Conservation (phyloP, 2,888 invertebrate genomes). For the Ichneumon xanthorius region DNA sequence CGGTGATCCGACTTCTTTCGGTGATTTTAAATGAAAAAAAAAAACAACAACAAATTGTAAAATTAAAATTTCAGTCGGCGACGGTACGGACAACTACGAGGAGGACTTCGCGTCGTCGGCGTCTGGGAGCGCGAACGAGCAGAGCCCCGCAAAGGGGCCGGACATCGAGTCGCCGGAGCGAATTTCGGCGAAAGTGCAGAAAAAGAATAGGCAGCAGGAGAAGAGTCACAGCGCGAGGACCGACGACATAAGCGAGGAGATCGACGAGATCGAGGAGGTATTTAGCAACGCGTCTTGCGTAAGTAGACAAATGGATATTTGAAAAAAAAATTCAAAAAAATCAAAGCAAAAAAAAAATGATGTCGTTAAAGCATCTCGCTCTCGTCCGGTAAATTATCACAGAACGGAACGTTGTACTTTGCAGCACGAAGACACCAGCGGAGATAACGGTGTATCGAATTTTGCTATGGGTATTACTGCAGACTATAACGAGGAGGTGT, state of each 20-base stretch:
- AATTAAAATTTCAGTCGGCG: conserved; percentile 69
- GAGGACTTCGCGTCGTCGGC: conserved; percentile 82
- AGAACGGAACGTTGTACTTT: conserved; percentile 65
- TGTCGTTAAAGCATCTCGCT: background rate
- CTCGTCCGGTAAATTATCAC: conserved; percentile 2
- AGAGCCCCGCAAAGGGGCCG: conserved; percentile 80
- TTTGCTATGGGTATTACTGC: conserved; percentile 77
- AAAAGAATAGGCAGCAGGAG: conserved; percentile 74
- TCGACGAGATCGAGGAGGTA: conserved; percentile 80
- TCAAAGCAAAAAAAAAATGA: background rate
- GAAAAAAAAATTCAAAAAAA: conserved; percentile 13
- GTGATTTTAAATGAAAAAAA: background rate
- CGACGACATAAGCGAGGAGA: conserved; percentile 82
- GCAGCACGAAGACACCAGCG: conserved; percentile 79
- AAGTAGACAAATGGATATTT: conserved; percentile 73
- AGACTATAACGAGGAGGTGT: conserved; percentile 77
- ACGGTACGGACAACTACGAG: conserved; percentile 80
- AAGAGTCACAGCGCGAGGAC: conserved; percentile 77
- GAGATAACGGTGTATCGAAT: conserved; percentile 79
- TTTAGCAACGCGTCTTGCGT: conserved; percentile 81
- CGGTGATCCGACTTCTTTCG: background rate
- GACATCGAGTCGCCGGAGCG: conserved; percentile 72
- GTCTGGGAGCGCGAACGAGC: conserved; percentile 82
- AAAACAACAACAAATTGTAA: background rate
- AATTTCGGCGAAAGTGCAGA: conserved; percentile 71